Conservation (phyloP, 2,888 invertebrate species). For the Zaprionus lineosus region DNA sequence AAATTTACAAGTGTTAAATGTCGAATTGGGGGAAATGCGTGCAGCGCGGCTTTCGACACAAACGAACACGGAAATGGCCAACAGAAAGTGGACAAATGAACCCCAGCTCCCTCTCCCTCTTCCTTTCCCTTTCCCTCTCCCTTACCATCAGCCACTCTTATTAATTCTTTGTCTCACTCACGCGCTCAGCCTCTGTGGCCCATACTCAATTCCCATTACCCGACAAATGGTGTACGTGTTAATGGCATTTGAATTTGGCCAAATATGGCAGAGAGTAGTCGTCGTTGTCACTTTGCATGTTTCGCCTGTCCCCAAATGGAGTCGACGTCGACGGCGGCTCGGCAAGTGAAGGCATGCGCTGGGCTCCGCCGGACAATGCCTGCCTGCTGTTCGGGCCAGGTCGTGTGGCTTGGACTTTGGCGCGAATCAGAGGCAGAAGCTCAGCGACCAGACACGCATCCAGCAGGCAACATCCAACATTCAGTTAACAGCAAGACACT, state of each 20-base stretch:
- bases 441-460: conserved; percentile 56
- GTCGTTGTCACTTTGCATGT: conserved; percentile 75
- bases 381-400: conserved; percentile 26
- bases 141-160: neutral
- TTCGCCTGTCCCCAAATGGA: conserved; percentile 46
- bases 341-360: conserved; percentile 65
- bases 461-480: conserved; percentile 19
- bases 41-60: conserved; percentile 72
- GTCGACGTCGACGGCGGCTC: conserved; percentile 12
- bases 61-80: conserved; percentile 66
- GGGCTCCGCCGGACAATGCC: conserved; percentile 46
- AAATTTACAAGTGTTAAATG: conserved; percentile 79
- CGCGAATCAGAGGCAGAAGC: conserved; percentile 58
- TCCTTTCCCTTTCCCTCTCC: neutral
- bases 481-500: conserved; percentile 11
- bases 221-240: conserved; percentile 80
- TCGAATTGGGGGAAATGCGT: conserved; percentile 76
- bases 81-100: conserved; percentile 59
- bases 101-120: conserved; percentile 1
- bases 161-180: no score
- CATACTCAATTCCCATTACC: conserved; percentile 17
- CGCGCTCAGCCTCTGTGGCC: no score
- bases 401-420: conserved; percentile 57
- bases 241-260: conserved; percentile 82
- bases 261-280: conserved; percentile 75